A percentile compares a stretch with the other conserved stretches of the same genome.
These are phyloP conservation scores for Metridium senile DNA, from an alignment of 92 coral and sea anemone species.

Conservation along the genomic window DNA sequence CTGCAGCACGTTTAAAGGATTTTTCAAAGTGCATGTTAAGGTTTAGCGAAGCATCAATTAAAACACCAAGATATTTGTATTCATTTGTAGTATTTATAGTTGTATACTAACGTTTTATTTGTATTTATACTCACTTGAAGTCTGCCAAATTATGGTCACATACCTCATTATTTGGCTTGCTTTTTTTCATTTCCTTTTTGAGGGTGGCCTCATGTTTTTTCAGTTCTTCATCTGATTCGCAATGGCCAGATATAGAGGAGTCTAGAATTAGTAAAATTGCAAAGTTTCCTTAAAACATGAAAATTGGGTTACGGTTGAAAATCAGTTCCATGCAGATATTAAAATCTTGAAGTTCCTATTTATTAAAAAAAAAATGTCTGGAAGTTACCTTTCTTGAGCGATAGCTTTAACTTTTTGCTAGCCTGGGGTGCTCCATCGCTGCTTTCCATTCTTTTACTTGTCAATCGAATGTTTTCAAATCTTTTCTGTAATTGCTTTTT, in stretches of 20 bases:
- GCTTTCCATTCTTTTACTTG: conserved; percentile 11
- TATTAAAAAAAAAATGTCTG: too few relatives aligned
- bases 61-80: too few relatives aligned
- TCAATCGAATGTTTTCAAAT: conserved; percentile 23
- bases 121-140: too few relatives aligned
- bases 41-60: too few relatives aligned
- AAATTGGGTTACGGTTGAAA: background rate
- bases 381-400: conserved; percentile 26
- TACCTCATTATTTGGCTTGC: conserved; percentile 33
- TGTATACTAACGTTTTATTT: too few relatives aligned
- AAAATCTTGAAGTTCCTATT: background rate
- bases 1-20: too few relatives aligned
- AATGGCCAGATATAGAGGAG: background rate
- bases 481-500: conserved; percentile 26
- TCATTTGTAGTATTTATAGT: too few relatives aligned
- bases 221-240: conserved; percentile 24
- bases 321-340: background rate
- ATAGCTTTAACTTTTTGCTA: conserved; percentile 20
- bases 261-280: background rate
- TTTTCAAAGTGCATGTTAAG: too few relatives aligned
- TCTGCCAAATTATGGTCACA: too few relatives aligned
- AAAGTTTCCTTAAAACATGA: background rate
- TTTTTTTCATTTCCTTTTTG: conserved; percentile 21
- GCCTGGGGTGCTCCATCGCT: background rate
- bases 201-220: conserved; percentile 26